phyloP scores from a whole-genome alignment of 2,113 vertebrate genomes.

The Calidris pygmaea region DNA sequence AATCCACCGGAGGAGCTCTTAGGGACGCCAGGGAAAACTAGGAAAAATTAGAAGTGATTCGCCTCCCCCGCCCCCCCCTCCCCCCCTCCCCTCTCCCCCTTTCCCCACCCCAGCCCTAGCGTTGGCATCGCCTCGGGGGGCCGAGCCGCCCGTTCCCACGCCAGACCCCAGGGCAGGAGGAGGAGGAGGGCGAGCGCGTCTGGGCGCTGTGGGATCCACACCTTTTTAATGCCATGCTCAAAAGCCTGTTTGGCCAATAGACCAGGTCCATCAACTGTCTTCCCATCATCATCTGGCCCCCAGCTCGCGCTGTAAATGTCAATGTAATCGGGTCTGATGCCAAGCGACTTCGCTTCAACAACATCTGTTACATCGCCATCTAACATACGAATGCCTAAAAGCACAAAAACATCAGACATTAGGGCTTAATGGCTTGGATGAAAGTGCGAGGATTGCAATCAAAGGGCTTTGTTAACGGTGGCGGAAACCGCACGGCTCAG shows the following conservation, averaged over 20 bases:
- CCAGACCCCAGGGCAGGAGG: slow-evolving; percentile 6
- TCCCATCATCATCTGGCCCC: slow-evolving; percentile 95
- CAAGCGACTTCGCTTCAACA: slow-evolving; percentile 91
- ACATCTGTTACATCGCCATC: slow-evolving; percentile 94
- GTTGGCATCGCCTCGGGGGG: not conserved
- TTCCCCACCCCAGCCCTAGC: not conserved
- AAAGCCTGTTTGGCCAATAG: slow-evolving; percentile 88
- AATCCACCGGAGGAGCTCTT: slow-evolving; percentile 5
- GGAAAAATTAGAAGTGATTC: not conserved
- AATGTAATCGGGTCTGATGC: slow-evolving; percentile 91
- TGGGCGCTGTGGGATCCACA: slow-evolving; percentile 60
- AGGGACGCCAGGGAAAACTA: not conserved
- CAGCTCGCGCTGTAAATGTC: slow-evolving; percentile 96
- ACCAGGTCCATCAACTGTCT: slow-evolving; percentile 92
- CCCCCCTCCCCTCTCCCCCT: not conserved
- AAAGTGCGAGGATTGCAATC: slow-evolving; percentile 45
- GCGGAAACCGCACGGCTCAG: not conserved
- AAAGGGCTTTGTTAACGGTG: slow-evolving; percentile 38
- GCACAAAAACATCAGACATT: slow-evolving; percentile 40
- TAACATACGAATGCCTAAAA: slow-evolving; percentile 92
- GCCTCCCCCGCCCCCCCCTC: not conserved
- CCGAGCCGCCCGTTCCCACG: not conserved
- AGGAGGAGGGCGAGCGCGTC: not conserved
- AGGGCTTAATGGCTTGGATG: slow-evolving; percentile 38
- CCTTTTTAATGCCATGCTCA: slow-evolving; percentile 92